Evolutionary conservation across 2,113 vertebrate species (phyloP).

Genomic region (Gymnobelideus leadbeateri): DNA sequence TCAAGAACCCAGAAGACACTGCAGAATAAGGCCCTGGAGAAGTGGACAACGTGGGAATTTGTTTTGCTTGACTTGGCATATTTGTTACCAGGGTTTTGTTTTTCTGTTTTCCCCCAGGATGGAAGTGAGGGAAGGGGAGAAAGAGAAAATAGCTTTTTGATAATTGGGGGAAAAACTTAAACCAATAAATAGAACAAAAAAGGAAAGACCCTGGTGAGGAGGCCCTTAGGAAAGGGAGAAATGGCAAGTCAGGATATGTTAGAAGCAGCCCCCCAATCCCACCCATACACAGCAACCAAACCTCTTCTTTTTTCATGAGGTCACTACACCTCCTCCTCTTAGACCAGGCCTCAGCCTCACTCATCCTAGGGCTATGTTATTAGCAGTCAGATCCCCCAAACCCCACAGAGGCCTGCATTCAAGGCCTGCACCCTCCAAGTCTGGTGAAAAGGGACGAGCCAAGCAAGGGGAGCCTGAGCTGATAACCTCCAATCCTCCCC

Average conservation of each 20-base stretch:
- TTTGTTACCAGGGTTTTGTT: background rate
- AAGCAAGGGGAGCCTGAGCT: background rate
- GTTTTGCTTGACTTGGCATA: background rate
- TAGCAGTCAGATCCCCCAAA: background rate
- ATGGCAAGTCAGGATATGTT: background rate
- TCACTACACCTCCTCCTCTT: background rate
- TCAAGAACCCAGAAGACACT: background rate
- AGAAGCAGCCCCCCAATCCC: background rate
- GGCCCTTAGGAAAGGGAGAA: background rate
- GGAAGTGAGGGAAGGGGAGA: background rate
- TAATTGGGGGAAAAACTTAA: background rate
- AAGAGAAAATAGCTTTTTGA: background rate
- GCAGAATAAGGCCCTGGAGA: background rate
- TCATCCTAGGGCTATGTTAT: background rate
- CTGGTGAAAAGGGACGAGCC: background rate
- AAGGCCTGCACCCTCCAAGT: background rate
- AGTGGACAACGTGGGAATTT: background rate
- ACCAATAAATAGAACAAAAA: background rate
- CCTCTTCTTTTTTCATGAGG: background rate
- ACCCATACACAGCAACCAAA: background rate
- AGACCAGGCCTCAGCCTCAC: background rate
- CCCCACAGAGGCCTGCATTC: background rate
- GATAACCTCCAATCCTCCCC: background rate
- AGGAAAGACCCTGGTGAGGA: background rate
- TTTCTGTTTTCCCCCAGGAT: background rate